Base-by-base conservation (phyloP, 2,113 vertebrate genomes). In the Rissa tridactyla region DNA sequence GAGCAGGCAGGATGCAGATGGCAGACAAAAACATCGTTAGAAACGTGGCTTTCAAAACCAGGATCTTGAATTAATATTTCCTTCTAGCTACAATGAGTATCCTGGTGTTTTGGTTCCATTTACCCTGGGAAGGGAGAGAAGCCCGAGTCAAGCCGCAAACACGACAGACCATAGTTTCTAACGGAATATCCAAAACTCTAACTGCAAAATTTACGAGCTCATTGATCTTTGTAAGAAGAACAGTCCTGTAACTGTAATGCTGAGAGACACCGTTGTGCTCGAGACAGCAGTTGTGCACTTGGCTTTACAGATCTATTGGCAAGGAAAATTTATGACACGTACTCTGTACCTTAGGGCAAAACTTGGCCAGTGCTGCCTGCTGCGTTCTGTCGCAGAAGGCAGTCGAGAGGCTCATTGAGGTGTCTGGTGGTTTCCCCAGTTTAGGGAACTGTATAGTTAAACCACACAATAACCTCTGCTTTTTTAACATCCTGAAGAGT, bases 11-110 rank as follows among this genome's bases (percentile, higher is more conserved):
- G 47, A 32, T 44, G 34, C n/a, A 78, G 68, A 76, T 32, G 34
- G n/a, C 58, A 86, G 44, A 61, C 11, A 68, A 58, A 94, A 15
- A 14, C 25, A 38, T 25, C 6, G 1, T 38, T 80, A 57, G 62
- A 93, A 84, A 83, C 0, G 5, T 0, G 30, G 19, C 69, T 91
- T 49, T 62, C 55, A 55, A 46, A 57, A 82, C 10, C 36, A 20
- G n/a, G 30, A 73, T 18, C 51, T 89, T 79, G 71, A 92, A 87
- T 79, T 82, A 91, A 51, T 87, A 66, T 70, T 82, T 82, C 51
- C 34, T 57, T 72, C 69, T 23, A 78, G 73, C 25, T 61, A 49
- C 49, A 42, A 9, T 1, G 5, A 46, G 46, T 51, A 62, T 27
- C 55, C n/a, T 52, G 6, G 15, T 42, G 34, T 7, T 65, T 70